Conservation (phyloP, 2,797 vertebrate species). For the Enteromius afrohamiltoni region DNA sequence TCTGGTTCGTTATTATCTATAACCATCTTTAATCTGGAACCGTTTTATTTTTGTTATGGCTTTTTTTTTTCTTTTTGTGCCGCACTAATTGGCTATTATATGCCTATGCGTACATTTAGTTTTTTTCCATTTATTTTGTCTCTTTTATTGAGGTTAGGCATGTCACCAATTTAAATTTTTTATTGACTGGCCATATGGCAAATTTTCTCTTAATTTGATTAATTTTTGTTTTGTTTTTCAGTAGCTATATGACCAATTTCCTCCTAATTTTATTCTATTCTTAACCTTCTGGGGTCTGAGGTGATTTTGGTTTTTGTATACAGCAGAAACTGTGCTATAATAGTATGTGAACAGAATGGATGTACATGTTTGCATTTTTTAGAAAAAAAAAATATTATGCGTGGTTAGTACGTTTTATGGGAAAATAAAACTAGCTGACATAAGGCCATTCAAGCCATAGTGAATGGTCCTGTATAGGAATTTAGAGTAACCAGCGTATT, state of each 20-base stretch:
- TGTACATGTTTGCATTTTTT: too few species aligned
- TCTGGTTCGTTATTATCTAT: constrained; percentile 64
- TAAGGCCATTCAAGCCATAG: too few species aligned
- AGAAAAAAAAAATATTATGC: too few species aligned
- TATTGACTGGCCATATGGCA: not conserved
- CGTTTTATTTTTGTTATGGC: constrained; percentile 30
- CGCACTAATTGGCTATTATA: not conserved
- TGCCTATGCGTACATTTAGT: not conserved
- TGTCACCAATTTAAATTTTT: not conserved
- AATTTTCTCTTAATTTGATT: not conserved
- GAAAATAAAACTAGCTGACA: too few species aligned
- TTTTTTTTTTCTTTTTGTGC: too few species aligned
- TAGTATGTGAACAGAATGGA: too few species aligned
- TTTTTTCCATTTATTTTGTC: not conserved
- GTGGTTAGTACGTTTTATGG: too few species aligned
- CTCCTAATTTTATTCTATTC: not conserved
- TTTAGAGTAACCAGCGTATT: too few species aligned
- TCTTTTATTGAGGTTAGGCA: not conserved
- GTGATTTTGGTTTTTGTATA: too few species aligned
- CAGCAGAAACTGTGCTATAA: too few species aligned
- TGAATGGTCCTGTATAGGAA: too few species aligned
- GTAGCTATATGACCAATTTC: not conserved
- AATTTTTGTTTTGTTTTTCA: not conserved
- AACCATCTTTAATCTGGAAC: constrained; percentile 36
- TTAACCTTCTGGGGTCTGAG: too few species aligned